Conservation (phyloP, 2,888 invertebrate genomes). For the Opisthograptis luteolata region DNA sequence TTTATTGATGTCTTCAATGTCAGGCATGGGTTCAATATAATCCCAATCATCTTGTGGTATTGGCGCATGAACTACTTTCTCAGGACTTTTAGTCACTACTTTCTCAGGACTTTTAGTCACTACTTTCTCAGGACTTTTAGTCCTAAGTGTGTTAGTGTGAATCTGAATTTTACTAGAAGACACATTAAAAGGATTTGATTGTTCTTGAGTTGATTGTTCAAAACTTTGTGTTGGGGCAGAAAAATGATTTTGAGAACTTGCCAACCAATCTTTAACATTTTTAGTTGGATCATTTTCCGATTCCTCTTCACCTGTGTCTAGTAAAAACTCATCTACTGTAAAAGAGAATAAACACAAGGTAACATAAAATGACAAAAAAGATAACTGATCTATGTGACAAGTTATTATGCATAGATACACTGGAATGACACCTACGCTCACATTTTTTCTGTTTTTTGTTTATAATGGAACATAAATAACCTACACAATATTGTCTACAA, state of each 20-base stretch:
- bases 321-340: constrained; percentile 64
- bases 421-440: no score
- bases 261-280: constrained; percentile 72
- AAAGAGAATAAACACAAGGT: constrained; percentile 34
- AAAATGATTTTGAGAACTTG: constrained; percentile 73
- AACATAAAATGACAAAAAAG: background rate
- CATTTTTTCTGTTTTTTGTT: no score
- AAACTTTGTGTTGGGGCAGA: constrained; percentile 59
- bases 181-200: constrained; percentile 45
- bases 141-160: constrained; percentile 52
- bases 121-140: constrained; percentile 47
- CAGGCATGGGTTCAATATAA: constrained; percentile 68
- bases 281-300: constrained; percentile 55
- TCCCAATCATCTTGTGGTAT: constrained; percentile 73
- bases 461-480: no score
- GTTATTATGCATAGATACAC: background rate
- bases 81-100: constrained; percentile 41
- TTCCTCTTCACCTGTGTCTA: constrained; percentile 47
- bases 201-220: constrained; percentile 53
- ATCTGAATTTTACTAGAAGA: constrained; percentile 61
- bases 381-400: background rate
- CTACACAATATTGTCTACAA: no score
- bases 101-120: no score
- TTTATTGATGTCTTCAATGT: constrained; percentile 48
- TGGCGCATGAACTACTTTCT: constrained; percentile 50